These are phyloP conservation scores for Halocaridina rubra DNA, from an alignment of 2,888 invertebrate species.

Conservation along the genomic window DNA sequence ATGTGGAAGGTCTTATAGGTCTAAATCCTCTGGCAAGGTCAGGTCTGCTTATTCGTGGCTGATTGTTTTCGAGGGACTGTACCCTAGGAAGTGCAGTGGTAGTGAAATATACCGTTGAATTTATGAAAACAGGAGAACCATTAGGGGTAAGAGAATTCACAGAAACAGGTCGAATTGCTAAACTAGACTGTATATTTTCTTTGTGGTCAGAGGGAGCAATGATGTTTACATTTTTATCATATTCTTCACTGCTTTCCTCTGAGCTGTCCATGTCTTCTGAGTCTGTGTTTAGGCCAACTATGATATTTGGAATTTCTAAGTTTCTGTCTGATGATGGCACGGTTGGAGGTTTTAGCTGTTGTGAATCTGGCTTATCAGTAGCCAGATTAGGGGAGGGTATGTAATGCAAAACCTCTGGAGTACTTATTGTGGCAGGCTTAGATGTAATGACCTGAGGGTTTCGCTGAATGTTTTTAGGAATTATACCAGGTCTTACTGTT, in stretches of 20 bases:
- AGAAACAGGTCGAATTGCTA: neutral
- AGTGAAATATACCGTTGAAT: constrained; percentile 30
- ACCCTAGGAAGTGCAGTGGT: constrained; percentile 23
- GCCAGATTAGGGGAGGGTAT: constrained; percentile 41
- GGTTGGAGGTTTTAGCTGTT: neutral
- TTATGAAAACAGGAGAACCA: constrained; percentile 27
- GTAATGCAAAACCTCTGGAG: constrained; percentile 2
- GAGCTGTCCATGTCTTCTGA: too few relatives aligned
- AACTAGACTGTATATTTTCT: neutral
- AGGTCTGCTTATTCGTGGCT: neutral
- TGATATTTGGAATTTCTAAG: too few relatives aligned
- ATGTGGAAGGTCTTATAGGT: neutral
- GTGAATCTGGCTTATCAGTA: constrained; percentile 11
- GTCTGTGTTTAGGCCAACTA: too few relatives aligned
- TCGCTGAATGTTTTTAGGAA: neutral
- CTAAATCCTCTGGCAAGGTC: neutral
- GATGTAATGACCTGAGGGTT: neutral
- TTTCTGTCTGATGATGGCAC: too few relatives aligned
- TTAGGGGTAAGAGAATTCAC: neutral
- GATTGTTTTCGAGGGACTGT: neutral
- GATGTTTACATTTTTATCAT: neutral
- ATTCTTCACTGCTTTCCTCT: neutral
- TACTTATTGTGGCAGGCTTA: neutral
- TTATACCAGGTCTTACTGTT: too few relatives aligned
- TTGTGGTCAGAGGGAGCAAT: neutral